phyloP scores from a whole-genome alignment of 2,113 vertebrate species.

The Bujurquina vittata region DNA sequence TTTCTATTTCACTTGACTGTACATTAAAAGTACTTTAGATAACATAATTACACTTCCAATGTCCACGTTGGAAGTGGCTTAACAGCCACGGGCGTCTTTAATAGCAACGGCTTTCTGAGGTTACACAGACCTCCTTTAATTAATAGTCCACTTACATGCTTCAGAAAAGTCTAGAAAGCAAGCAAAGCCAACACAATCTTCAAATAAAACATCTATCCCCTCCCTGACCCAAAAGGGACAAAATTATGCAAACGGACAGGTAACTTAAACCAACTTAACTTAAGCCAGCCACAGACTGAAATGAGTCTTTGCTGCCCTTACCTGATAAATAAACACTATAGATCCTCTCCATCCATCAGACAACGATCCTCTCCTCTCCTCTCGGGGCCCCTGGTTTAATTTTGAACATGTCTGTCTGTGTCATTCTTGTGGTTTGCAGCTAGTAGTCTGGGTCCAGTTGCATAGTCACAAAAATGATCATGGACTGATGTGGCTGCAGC shows the following conservation, averaged over 20 bases:
- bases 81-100: background rate
- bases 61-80: too few species aligned
- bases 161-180: background rate
- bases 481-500: conserved; percentile 88
- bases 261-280: background rate
- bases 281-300: too few species aligned
- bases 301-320: background rate
- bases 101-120: background rate
- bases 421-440: conserved; percentile 97
- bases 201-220: background rate
- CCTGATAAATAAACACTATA: background rate
- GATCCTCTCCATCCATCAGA: background rate
- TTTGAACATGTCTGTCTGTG: conserved; percentile 84
- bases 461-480: conserved; percentile 97
- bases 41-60: conserved; percentile 5
- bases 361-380: conserved; percentile 1
- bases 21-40: background rate
- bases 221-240: background rate
- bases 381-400: conserved; percentile 33
- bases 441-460: conserved; percentile 93
- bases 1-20: background rate
- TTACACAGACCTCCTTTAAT: background rate
- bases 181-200: background rate
- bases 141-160: background rate
- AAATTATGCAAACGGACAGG: background rate